Evolutionary conservation across 2,113 vertebrate species (phyloP), one percentile per base, ranked within the genome.

Genomic region (Spilogale gracilis): DNA sequence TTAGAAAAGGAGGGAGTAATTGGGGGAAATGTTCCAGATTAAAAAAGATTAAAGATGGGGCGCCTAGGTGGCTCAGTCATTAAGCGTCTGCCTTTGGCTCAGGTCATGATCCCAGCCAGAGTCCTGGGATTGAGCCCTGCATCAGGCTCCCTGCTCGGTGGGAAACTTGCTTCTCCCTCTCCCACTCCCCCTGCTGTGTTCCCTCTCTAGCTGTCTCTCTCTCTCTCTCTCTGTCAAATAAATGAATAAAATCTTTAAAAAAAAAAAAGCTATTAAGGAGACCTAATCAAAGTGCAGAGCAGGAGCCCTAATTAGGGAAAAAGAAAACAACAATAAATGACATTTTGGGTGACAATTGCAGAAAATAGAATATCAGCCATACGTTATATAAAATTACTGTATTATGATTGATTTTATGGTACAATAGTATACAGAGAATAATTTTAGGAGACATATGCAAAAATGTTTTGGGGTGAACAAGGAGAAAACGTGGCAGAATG

Each of bases 251-350:
- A 61, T 61, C 60, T 61, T 61, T 52, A 52, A 52, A 52, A 52
- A 4, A 61, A 61, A 61, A 61, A 61, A 21, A 50, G 4, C 73
- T 23, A 88, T 43, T 92, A 65, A 78, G 86, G 48, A 88, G 56
- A 86, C 12, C 27, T 79, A 79, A 38, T 84, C 43, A 97, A 43
- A 96, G 90, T 71, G 32, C 12, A 81, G 45, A 65, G 18, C 14
- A 56, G 65, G 73, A 86, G 63, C 17, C 52, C 73, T 94, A 60
- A 48, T 76, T 71, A 52, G 78, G 69, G 71, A 88, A 63, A 60
- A 89, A 93, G 23, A 84, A 23, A 94, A 95, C 6, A 95, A 50
- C 50, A 61, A 81, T 61, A 91, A 74, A 45, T 78, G n/a, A 67
- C 71, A 60, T 73, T 95, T 96, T 32, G 65, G 21, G 43, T 95